Conservation (phyloP, 2,113 vertebrate genomes). For the Axis porcinus region DNA sequence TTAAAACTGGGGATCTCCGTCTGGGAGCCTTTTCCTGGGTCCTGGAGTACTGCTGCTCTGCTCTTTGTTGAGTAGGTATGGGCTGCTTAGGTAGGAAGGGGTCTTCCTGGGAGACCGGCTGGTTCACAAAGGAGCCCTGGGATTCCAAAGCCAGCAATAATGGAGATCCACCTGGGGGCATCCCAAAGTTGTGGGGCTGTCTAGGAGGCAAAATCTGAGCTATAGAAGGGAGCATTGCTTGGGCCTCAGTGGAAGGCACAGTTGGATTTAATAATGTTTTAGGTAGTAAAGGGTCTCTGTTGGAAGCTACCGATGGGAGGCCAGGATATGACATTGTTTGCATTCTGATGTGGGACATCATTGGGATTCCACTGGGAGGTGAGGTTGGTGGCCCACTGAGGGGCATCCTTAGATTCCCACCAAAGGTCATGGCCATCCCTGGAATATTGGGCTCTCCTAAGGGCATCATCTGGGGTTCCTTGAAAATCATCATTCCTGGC, state of each 20-base stretch:
- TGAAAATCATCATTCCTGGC: not conserved
- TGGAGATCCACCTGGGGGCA: not conserved
- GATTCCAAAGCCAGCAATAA: conserved; percentile 14
- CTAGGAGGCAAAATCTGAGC: not conserved
- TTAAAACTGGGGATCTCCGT: not conserved
- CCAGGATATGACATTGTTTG: not conserved
- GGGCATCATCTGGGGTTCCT: not conserved
- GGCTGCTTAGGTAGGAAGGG: not conserved
- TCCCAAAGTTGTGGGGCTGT: not conserved
- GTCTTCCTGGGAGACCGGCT: not conserved
- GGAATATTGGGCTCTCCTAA: not conserved
- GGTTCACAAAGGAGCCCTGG: not conserved
- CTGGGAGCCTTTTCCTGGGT: not conserved
- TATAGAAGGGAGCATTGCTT: not conserved
- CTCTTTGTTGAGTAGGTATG: not conserved
- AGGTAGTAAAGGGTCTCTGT: not conserved
- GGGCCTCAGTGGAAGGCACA: not conserved
- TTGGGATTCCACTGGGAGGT: not conserved
- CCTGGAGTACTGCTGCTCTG: not conserved
- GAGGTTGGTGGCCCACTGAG: not conserved
- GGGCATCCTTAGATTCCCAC: not conserved
- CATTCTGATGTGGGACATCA: not conserved
- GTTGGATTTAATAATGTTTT: not conserved
- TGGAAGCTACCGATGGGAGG: not conserved
- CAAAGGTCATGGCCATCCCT: not conserved